Evolutionary conservation across 2,113 vertebrate genomes (phyloP).

Genomic region (Protomyctophum bolini): DNA sequence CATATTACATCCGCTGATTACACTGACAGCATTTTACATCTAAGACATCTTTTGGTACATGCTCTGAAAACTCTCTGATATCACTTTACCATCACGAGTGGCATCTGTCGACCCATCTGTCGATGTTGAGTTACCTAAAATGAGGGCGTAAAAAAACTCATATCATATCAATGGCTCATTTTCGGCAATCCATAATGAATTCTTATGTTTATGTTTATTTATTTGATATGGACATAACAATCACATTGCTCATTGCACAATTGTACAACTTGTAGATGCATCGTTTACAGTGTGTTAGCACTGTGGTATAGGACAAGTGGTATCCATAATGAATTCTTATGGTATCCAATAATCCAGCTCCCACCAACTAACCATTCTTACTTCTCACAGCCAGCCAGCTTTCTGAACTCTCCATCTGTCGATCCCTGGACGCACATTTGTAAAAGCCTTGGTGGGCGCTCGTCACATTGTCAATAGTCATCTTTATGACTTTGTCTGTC

Average conservation of each 20-base stretch:
- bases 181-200: background rate
- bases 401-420: slow-evolving; percentile 55
- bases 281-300: too few species aligned
- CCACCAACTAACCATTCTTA: slow-evolving; percentile 20
- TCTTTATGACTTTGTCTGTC: slow-evolving; percentile 6
- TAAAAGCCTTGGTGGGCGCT: slow-evolving; percentile 63
- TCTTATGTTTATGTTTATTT: too few species aligned
- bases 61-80: background rate
- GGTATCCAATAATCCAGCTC: background rate
- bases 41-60: too few species aligned
- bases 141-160: slow-evolving; percentile 5
- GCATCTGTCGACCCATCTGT: slow-evolving; percentile 6
- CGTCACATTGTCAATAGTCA: slow-evolving; percentile 59
- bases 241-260: too few species aligned
- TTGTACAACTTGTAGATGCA: too few species aligned
- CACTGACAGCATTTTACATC: too few species aligned
- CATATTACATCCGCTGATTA: too few species aligned
- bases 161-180: background rate
- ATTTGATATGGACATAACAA: too few species aligned
- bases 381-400: slow-evolving; percentile 69
- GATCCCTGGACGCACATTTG: slow-evolving; percentile 52
- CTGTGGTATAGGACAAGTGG: too few species aligned
- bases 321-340: background rate
- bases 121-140: slow-evolving; percentile 37
- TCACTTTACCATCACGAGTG: slow-evolving; percentile 11